Conservation (phyloP, 2,888 invertebrate species). For the Diabrotica balteata region DNA sequence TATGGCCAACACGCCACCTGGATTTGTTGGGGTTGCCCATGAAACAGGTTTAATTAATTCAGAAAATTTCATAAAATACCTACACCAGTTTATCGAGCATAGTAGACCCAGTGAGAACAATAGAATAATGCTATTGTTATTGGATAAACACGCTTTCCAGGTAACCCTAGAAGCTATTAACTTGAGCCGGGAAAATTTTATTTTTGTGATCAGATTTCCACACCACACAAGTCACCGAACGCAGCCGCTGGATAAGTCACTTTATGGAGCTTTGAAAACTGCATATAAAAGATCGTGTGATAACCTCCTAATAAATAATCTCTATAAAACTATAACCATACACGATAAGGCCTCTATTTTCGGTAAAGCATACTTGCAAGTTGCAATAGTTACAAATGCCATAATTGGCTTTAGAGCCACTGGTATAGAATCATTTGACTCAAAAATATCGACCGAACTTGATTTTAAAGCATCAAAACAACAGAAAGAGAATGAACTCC, state of each 20-base stretch:
- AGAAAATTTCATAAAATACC: no score
- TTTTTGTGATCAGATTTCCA: slow-evolving; percentile 22
- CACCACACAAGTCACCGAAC: not conserved
- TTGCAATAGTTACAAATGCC: slow-evolving; percentile 10
- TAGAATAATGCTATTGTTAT: no score
- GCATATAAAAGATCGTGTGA: not conserved
- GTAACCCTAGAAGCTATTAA: no score
- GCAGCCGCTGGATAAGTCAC: not conserved
- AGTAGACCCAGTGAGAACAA: no score
- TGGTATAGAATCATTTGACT: slow-evolving; percentile 1
- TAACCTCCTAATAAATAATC: not conserved
- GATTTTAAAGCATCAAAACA: no score
- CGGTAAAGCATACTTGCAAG: slow-evolving; percentile 21
- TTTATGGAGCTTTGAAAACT: not conserved
- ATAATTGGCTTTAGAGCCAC: slow-evolving; percentile 12
- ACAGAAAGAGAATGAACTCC: not conserved
- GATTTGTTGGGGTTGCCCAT: no score
- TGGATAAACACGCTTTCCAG: no score
- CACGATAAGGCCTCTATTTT: slow-evolving; percentile 27
- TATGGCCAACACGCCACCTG: no score
- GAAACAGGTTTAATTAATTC: slow-evolving; percentile 20
- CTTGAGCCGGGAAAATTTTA: slow-evolving; percentile 1
- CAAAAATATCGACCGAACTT: not conserved
- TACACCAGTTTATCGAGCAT: no score
- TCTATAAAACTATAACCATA: slow-evolving; percentile 18